Evolutionary conservation across 2,113 vertebrate genomes (phyloP).

Genomic region (Oplegnathus fasciatus): DNA sequence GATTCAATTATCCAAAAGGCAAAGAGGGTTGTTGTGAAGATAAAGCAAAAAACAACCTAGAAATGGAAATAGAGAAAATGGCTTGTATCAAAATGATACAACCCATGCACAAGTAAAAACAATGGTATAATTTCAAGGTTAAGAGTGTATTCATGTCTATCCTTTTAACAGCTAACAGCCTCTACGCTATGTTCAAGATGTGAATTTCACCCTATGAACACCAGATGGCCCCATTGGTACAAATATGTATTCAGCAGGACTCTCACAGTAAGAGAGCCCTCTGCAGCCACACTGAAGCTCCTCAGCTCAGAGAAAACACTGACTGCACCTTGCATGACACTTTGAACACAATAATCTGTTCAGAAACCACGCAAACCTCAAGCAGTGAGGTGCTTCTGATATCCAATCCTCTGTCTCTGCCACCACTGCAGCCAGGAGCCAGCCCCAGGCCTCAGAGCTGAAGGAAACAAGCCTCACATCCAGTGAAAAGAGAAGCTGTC

Average conservation of each 20-base stretch:
- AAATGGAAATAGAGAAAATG: neutral
- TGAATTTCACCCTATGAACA: conserved; percentile 45
- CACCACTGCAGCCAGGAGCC: neutral
- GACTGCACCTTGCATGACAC: neutral
- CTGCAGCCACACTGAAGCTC: neutral
- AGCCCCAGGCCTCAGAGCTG: conserved; percentile 22
- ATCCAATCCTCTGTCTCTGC: conserved; percentile 46
- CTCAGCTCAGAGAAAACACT: neutral
- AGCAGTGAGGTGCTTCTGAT: conserved; percentile 42
- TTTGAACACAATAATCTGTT: neutral
- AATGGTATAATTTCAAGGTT: neutral
- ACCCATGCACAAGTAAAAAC: neutral
- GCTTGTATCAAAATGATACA: neutral
- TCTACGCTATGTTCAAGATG: neutral
- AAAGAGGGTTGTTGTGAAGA: neutral
- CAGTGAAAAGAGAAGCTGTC: conserved; percentile 67
- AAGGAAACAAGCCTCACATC: conserved; percentile 75
- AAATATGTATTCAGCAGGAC: conserved; percentile 44
- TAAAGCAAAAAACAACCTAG: neutral
- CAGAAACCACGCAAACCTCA: conserved; percentile 18
- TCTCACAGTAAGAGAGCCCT: neutral
- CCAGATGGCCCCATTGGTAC: conserved; percentile 76
- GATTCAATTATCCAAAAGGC: neutral
- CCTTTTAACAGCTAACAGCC: too few species aligned
- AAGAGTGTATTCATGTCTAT: neutral